phyloP scores from a whole-genome alignment of 2,797 vertebrate species.

The Valencia hispanica region DNA sequence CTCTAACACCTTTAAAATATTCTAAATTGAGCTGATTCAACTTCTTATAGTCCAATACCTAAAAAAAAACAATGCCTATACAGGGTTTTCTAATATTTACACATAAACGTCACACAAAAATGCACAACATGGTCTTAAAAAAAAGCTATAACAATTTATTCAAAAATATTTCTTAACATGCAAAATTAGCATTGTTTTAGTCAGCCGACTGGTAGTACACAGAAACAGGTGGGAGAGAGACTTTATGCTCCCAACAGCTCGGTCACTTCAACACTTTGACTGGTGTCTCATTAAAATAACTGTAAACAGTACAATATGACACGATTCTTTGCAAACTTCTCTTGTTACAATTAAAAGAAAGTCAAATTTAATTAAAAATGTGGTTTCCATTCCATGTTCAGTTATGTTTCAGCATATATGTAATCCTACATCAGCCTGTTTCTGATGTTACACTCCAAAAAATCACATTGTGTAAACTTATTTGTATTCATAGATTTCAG shows the following conservation, averaged over 20 bases:
- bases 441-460: background rate
- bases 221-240: background rate
- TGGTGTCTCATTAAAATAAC: too few species aligned
- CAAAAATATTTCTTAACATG: too few species aligned
- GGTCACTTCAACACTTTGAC: too few species aligned
- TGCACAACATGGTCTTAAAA: too few species aligned
- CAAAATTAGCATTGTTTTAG: too few species aligned
- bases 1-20: constrained; percentile 15
- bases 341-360: background rate
- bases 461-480: too few species aligned
- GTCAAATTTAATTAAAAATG: background rate
- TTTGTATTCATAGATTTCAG: too few species aligned
- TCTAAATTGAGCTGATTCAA: constrained; percentile 27
- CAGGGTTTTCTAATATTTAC: background rate
- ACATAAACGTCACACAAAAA: background rate
- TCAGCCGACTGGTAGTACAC: background rate
- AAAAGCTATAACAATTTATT: too few species aligned
- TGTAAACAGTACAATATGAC: background rate
- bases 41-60: background rate
- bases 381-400: background rate
- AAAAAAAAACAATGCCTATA: background rate
- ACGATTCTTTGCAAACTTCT: background rate
- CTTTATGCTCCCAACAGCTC: background rate
- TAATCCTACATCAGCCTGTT: background rate
- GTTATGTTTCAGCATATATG: background rate